Evolutionary conservation across 2,797 vertebrate species (phyloP).

Genomic region (Myotis pilosus): DNA sequence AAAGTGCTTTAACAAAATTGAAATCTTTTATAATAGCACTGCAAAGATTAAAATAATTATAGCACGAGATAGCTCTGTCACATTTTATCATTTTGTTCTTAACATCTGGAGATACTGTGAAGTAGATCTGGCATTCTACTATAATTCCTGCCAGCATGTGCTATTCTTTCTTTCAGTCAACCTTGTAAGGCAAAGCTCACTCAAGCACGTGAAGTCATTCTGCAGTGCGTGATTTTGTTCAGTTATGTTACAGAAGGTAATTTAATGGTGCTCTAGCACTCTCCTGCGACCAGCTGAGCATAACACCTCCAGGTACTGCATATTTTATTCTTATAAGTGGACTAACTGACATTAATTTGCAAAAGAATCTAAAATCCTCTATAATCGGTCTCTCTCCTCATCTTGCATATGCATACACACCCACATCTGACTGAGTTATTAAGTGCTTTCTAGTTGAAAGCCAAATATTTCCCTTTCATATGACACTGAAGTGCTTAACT

Average conservation of each 20-base stretch:
- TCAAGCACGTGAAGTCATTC: not conserved
- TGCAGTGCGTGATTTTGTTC: not conserved
- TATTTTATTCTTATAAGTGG: not conserved
- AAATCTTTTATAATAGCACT: constrained; percentile 59
- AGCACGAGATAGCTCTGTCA: constrained; percentile 40
- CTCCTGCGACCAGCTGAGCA: constrained; percentile 52
- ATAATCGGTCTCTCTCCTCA: not conserved
- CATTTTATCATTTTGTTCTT: constrained; percentile 34
- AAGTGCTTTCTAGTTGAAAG: constrained; percentile 9
- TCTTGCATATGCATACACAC: not conserved
- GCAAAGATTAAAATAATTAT: constrained; percentile 64
- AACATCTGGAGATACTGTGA: constrained; percentile 47
- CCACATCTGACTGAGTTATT: not conserved
- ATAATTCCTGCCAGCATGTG: constrained; percentile 51
- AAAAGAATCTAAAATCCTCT: not conserved
- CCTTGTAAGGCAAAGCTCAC: not conserved
- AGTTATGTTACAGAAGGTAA: constrained; percentile 11
- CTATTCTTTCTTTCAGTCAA: constrained; percentile 54
- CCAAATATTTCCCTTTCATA: constrained; percentile 27
- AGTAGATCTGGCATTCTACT: constrained; percentile 44
- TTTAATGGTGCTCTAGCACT: constrained; percentile 54
- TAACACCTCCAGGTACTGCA: not conserved
- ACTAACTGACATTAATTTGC: constrained; percentile 19
- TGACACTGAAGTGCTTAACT: not conserved
- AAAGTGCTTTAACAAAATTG: constrained; percentile 57